A percentile compares a stretch with the other conserved stretches of the same genome.
These are phyloP conservation scores for Micronisus gabar DNA, from an alignment of 2,113 vertebrate genomes.

Conservation along the genomic window DNA sequence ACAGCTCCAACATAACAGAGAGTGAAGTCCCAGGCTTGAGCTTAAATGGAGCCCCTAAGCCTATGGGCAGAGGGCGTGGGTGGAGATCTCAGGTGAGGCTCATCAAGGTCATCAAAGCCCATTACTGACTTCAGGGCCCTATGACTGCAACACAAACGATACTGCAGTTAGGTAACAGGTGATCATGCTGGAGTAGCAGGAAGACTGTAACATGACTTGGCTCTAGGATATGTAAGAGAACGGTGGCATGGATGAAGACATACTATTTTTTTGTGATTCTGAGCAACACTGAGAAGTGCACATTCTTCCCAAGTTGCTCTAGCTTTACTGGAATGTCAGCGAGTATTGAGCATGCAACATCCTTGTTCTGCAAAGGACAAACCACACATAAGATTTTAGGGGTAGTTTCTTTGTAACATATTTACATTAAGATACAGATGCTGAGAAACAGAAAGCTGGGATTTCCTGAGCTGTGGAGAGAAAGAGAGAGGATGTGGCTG, in stretches of 20 bases:
- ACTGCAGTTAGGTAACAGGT: neutral
- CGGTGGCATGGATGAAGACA: neutral
- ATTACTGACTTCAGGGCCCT: neutral
- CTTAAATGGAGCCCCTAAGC: neutral
- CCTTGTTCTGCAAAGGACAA: neutral
- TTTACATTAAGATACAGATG: neutral
- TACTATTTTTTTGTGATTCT: neutral
- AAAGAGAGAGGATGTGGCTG: neutral
- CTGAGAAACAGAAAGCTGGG: neutral
- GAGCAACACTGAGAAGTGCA: neutral
- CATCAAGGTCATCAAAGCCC: neutral
- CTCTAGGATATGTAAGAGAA: neutral
- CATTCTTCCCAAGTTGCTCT: neutral
- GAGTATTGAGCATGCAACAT: neutral
- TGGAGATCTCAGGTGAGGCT: neutral
- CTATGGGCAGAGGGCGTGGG: neutral
- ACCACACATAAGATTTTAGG: neutral
- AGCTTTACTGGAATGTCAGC: neutral
- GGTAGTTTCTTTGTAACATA: neutral
- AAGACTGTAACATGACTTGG: neutral
- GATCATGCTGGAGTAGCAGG: neutral
- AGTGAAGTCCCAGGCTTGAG: fast-evolving
- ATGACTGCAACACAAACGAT: neutral
- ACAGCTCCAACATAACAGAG: fast-evolving
- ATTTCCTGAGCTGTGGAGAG: neutral